Evolutionary conservation across 2,888 invertebrate genomes (phyloP), one percentile per base, ranked within the genome.

Genomic region (Nymphalis polychloros): DNA sequence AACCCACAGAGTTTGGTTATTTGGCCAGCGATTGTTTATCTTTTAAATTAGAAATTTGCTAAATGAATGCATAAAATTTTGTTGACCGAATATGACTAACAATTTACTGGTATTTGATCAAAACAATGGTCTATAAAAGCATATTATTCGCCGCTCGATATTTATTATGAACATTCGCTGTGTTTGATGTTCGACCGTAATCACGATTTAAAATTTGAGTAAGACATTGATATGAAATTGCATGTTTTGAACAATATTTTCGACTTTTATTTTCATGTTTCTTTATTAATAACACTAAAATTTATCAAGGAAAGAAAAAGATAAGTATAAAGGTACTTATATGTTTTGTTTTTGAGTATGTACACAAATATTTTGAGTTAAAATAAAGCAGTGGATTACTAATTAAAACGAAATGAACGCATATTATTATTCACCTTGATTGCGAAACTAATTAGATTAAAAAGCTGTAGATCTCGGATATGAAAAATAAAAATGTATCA

Each of bases 21-120:
- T 35, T 68, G 63, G 52, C 19, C 52, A 55, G 19, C 31, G 60
- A 67, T 8, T 55, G 50, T 57, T 63, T 63, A 27, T 62, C 59
- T 59, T 59, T 16, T 27, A 19, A 62, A 57, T 62, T 59, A 59
- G 35, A 31, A 49, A 53, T 52, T 48, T 35, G 53, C 27, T 53
- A 27, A 55, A 31, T 55, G n/a, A 55, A 55, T 55, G 31, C 1
- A 17, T 31, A 55, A 5, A 53, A 49, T 53, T 53, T 27, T n/a
- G 23, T 17, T 27, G 10, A 59, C 20, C 23, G 8, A 46, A 46
- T 53, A 59, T 50, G 2, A 63, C 46, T 23, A 23, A 62, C 53
- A 46, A 63, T 47, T 17, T 1, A n/a, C 3, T 41, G 41, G 41
- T 50, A 1, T 16, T 16, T 27, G 53, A 53, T 31, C 27, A 31